These are phyloP conservation scores for Darevskia mixta DNA, from an alignment of 2,797 vertebrate genomes.

Conservation along the genomic window DNA sequence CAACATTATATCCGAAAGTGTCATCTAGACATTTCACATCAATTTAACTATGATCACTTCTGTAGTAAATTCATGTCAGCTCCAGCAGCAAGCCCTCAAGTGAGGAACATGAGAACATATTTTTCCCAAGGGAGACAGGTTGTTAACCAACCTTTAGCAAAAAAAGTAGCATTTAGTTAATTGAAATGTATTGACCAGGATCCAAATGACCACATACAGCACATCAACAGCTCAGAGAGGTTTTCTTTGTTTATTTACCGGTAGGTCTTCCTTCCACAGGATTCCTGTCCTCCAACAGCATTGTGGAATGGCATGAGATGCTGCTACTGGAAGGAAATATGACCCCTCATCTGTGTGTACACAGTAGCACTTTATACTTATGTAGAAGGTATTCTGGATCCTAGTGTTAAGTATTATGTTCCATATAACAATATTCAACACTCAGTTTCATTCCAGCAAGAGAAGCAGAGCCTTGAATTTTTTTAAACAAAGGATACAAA, in stretches of 20 bases:
- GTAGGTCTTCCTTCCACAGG: background rate
- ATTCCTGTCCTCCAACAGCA: background rate
- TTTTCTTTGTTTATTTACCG: background rate
- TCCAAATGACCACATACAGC: background rate
- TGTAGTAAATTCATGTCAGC: background rate
- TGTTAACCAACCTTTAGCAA: too few relatives aligned
- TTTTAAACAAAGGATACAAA: constrained; percentile 87
- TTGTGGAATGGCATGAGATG: background rate
- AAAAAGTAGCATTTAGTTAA: background rate
- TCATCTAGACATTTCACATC: background rate
- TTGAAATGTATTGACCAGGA: background rate
- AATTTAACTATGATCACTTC: background rate
- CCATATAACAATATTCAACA: background rate
- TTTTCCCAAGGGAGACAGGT: background rate
- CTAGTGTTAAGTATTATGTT: background rate
- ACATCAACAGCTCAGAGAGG: background rate
- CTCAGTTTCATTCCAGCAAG: constrained; percentile 45
- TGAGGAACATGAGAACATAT: background rate
- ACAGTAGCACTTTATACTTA: background rate
- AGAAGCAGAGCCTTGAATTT: constrained; percentile 63
- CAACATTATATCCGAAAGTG: background rate
- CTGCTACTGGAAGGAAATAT: background rate
- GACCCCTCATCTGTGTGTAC: too few relatives aligned
- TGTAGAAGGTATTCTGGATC: background rate
- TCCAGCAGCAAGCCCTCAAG: background rate